A percentile compares a stretch with the other conserved stretches of the same genome.
Evolutionary conservation across 2,888 invertebrate species (phyloP).

Genomic region (Eutolmus rufibarbis): DNA sequence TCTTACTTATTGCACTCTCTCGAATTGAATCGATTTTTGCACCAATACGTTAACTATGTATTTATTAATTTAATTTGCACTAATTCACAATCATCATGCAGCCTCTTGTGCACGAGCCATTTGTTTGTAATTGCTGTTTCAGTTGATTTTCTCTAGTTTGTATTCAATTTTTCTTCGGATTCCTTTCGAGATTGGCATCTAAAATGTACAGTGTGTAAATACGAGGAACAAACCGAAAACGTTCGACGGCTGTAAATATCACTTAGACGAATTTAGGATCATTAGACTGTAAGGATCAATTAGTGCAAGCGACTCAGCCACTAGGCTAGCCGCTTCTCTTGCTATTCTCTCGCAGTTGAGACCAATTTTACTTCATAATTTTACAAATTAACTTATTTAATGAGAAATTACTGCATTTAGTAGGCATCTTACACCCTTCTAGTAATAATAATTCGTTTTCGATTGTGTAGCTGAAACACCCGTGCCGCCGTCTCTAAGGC

Average conservation of each 20-base stretch:
- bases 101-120: neutral
- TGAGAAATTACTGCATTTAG: neutral
- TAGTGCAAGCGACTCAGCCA: neutral
- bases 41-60: neutral
- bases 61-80: neutral
- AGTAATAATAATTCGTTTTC: neutral
- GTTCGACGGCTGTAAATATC: slow-evolving; percentile 5
- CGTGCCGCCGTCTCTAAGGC: neutral
- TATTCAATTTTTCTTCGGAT: neutral
- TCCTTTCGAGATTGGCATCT: neutral
- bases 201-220: neutral
- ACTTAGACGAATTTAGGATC: slow-evolving; percentile 20
- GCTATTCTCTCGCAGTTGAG: neutral
- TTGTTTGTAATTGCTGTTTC: neutral
- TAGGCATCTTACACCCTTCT: neutral
- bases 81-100: neutral
- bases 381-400: neutral
- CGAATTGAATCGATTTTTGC: no score
- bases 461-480: neutral
- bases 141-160: neutral
- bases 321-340: neutral
- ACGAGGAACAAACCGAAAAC: neutral
- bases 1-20: no score
- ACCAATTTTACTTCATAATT: neutral
- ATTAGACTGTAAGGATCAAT: neutral